Evolutionary conservation across 2,888 invertebrate genomes (phyloP), one percentile per base, ranked within the genome.

Genomic region (Coelogynopora nodosa): DNA sequence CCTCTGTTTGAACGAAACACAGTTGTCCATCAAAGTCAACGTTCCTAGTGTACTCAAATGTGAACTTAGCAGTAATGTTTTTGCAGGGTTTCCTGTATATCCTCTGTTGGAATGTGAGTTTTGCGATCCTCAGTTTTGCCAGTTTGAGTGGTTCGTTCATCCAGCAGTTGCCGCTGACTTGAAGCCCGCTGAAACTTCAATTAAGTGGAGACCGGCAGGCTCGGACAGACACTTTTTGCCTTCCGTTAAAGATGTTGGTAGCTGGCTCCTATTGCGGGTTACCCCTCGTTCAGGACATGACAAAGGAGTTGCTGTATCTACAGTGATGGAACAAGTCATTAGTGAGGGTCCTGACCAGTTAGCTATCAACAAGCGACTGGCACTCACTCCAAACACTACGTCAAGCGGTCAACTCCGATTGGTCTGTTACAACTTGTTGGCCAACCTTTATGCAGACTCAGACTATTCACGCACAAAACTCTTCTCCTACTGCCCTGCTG

Each of bases 371-470:
- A 74, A 74, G 23, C 74, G 74, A 13, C 5, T 26, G 18, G 85
- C 84, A 74, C 82, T 87, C 31, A 84, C 84, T 88, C 67, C 84
- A 88, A 88, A 30, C 23, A 82, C 23, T 30, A 84, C 84, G 18
- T 31, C 30, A 0, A 23, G 31, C 18, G 84, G 67, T 89, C 92
- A 92, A 90, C 94, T 96, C 90, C 94, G 98, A 84, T 94, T 97
- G 88, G 94, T 96, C 0, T 94, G 94, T 0, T 98, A 98, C 91
- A 98, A 98, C 91, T 94, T 97, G 89, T 93, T 98, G 89, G 97
- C 98, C 0, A 96, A 97, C 92, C 92, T 95, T 30, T 98, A 97
- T 92, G 95, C 96, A 88, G 96, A 96, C 91, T 95, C 96, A 0
- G 95, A 95, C 88, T 94, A 93, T 90, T 94, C 95, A 0, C 93